Percentiles rank a stretch among this genome's conserved stretches.
Conservation (phyloP, 2,888 invertebrate genomes). For the Drosophila prolongata region DNA sequence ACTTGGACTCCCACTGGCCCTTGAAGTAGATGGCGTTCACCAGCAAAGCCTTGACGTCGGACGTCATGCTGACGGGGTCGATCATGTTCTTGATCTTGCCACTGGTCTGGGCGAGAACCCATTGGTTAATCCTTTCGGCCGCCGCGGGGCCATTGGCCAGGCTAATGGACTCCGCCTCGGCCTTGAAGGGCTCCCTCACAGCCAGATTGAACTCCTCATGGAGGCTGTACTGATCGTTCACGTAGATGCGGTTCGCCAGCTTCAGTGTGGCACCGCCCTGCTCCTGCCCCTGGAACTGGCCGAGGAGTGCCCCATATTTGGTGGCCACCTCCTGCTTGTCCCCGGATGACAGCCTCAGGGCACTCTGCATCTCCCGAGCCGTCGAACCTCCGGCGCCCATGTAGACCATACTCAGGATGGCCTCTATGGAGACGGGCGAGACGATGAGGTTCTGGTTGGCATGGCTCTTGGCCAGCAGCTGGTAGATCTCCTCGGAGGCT, state of each 20-base stretch:
- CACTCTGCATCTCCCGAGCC: conserved; percentile 17
- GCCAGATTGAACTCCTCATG: conserved; percentile 18
- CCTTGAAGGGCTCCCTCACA: conserved; percentile 21
- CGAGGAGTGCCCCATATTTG: conserved; percentile 11
- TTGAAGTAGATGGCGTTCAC: conserved; percentile 94
- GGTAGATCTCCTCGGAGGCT: conserved; percentile 19
- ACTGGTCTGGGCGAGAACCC: conserved; percentile 20
- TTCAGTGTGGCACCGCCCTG: conserved; percentile 3
- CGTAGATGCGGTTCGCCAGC: conserved; percentile 30
- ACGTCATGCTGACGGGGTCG: conserved; percentile 83
- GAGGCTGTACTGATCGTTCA: conserved; percentile 20
- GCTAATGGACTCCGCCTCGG: conserved; percentile 17
- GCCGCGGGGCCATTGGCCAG: conserved; percentile 8
- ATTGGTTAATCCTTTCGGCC: conserved; percentile 24
- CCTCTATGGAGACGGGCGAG: conserved; percentile 86
- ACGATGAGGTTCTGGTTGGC: conserved; percentile 52
- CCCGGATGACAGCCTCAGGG: conserved; percentile 2
- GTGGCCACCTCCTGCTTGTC: conserved; percentile 22
- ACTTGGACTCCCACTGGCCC: conserved; percentile 85
- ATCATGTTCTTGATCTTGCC: conserved; percentile 24
- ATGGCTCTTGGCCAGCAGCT: conserved; percentile 34
- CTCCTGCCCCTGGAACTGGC: neutral
- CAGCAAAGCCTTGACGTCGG: conserved; percentile 87
- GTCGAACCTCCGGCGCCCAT: conserved; percentile 87
- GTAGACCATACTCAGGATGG: conserved; percentile 88